Percentiles rank a stretch among this genome's conserved stretches.
Evolutionary conservation across 2,888 invertebrate genomes (phyloP).

Genomic region (Lepidocyrtoides sp.): DNA sequence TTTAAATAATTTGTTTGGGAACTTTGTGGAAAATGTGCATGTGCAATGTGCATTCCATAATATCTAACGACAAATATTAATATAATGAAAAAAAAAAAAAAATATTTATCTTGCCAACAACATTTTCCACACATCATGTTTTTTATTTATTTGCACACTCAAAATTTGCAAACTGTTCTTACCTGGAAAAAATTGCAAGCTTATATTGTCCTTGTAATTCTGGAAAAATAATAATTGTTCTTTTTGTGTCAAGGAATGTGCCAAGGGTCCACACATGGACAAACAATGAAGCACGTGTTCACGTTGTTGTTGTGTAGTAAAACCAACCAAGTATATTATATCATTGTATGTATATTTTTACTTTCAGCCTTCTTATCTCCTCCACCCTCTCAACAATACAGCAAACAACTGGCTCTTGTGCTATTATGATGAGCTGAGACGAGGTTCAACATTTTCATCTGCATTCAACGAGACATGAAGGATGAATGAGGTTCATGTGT

Average conservation of each 20-base stretch:
- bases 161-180: neutral
- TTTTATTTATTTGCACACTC: neutral
- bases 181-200: neutral
- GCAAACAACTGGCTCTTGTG: constrained; percentile 35
- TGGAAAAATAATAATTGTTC: neutral
- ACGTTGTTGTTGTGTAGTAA: neutral
- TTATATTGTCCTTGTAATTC: neutral
- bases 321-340: constrained; percentile 32
- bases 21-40: constrained; percentile 10
- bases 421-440: neutral
- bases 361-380: constrained; percentile 9
- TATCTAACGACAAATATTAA: neutral
- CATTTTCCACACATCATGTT: neutral
- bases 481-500: constrained; percentile 68
- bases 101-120: neutral
- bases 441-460: constrained; percentile 57
- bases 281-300: constrained; percentile 65
- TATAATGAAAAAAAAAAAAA: neutral
- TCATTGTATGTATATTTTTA: constrained; percentile 13
- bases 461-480: constrained; percentile 40
- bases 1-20: neutral
- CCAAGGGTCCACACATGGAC: constrained; percentile 51
- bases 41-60: neutral
- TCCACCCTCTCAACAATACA: constrained; percentile 36
- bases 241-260: neutral